Evolutionary conservation across 2,797 vertebrate genomes (phyloP).

Genomic region (Brotogeris chrysoptera): DNA sequence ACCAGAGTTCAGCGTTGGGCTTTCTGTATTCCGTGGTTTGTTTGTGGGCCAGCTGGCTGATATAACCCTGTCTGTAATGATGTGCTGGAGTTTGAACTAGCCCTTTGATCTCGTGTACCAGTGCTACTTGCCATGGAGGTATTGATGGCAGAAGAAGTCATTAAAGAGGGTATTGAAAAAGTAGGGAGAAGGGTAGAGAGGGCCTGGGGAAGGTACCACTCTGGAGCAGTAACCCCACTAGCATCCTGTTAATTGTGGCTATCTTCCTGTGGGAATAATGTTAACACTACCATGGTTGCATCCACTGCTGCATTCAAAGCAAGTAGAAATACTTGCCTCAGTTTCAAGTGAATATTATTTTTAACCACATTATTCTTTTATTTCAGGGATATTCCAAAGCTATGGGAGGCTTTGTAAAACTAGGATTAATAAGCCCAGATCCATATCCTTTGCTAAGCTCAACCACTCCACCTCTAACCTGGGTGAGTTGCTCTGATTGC

Average conservation of each 20-base stretch:
- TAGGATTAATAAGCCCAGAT: slow-evolving; percentile 89
- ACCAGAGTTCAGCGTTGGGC: not conserved
- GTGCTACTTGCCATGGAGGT: not conserved
- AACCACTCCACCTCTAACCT: slow-evolving; percentile 76
- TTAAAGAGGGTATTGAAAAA: not conserved
- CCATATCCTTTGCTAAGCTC: slow-evolving; percentile 76
- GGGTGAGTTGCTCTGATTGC: slow-evolving; percentile 79
- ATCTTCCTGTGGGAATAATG: not conserved
- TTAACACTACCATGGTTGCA: not conserved
- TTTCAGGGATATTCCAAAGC: slow-evolving; percentile 87
- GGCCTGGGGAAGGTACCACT: not conserved
- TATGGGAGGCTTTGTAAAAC: slow-evolving; percentile 87
- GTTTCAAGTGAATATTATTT: not conserved
- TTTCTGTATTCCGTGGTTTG: not conserved
- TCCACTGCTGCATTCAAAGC: not conserved
- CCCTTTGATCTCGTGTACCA: not conserved
- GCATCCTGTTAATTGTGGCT: not conserved
- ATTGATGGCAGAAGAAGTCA: not conserved
- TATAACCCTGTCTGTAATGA: accelerated
- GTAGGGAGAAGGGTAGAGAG: not conserved
- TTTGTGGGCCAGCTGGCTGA: not conserved
- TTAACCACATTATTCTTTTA: slow-evolving; percentile 13
- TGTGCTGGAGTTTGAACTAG: not conserved
- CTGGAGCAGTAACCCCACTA: not conserved
- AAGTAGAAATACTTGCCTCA: not conserved